phyloP scores from a whole-genome alignment of 1,140 invertebrate species.

The Cydia splendana region DNA sequence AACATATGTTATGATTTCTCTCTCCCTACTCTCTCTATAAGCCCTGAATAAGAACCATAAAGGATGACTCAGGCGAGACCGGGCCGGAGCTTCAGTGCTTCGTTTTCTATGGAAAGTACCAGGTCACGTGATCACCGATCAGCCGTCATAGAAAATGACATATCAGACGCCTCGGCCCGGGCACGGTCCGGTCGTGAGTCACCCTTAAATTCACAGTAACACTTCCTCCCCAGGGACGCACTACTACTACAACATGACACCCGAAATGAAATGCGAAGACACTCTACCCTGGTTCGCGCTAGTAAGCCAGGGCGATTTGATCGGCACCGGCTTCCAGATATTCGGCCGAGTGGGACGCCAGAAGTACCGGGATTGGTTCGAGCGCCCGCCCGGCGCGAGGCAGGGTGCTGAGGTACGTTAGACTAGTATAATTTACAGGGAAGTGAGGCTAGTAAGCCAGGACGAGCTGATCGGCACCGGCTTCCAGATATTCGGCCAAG shows the following conservation, averaged over 20 bases:
- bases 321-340: constrained; percentile 67
- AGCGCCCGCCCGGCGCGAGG: constrained; percentile 43
- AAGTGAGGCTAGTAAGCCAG: constrained; percentile 36
- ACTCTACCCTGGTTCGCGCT: constrained; percentile 69
- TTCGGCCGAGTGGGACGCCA: constrained; percentile 54
- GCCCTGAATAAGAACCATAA: not conserved
- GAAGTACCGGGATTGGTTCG: constrained; percentile 64
- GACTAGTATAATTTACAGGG: not conserved
- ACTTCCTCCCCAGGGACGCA: constrained; percentile 59
- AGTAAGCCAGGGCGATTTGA: constrained; percentile 59
- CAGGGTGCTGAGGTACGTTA: constrained; percentile 37
- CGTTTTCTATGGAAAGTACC: too few species aligned
- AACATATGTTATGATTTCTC: too few species aligned
- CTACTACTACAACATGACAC: constrained; percentile 73
- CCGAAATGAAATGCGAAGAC: constrained; percentile 63
- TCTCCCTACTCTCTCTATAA: too few species aligned
- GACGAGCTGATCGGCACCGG: constrained; percentile 44
- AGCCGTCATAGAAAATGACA: too few species aligned
- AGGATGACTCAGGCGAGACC: too few species aligned
- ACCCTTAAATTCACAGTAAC: too few species aligned
- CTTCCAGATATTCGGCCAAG: constrained; percentile 66
- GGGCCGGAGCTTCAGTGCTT: too few species aligned
- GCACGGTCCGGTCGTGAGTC: too few species aligned
- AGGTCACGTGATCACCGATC: too few species aligned
- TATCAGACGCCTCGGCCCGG: too few species aligned